Evolutionary conservation across 2,888 invertebrate species (phyloP).

Genomic region (Coenonympha arcania): DNA sequence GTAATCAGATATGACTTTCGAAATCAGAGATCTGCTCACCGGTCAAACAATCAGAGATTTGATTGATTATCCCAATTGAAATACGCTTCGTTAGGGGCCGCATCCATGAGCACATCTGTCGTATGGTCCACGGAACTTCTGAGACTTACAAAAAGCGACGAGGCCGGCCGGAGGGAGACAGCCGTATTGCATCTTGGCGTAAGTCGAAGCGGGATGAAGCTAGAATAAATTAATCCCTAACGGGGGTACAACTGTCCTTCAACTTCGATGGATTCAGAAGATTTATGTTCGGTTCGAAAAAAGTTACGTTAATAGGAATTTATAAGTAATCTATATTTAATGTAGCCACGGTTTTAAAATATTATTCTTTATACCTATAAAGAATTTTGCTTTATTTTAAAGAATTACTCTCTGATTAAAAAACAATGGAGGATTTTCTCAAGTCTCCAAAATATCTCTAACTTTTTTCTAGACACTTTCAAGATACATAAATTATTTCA

Average conservation of each 20-base stretch:
- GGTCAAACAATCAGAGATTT: conserved; percentile 66
- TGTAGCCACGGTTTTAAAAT: background rate
- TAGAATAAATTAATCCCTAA: conserved; percentile 46
- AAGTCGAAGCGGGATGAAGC: conserved; percentile 40
- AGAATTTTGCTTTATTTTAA: too few species aligned
- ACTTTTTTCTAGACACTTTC: too few species aligned
- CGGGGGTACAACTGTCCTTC: conserved; percentile 48
- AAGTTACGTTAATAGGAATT: conserved; percentile 10
- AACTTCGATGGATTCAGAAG: conserved; percentile 47
- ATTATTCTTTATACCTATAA: too few species aligned
- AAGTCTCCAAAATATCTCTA: too few species aligned
- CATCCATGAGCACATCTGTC: conserved; percentile 72
- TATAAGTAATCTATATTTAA: conserved; percentile 6
- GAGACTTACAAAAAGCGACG: conserved; percentile 68
- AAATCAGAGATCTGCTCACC: conserved; percentile 46
- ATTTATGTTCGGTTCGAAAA: conserved; percentile 29
- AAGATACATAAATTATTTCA: too few species aligned
- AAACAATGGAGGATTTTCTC: too few species aligned
- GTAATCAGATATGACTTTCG: conserved; percentile 35
- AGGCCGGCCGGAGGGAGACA: conserved; percentile 47
- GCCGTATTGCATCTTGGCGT: conserved; percentile 32
- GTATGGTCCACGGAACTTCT: conserved; percentile 64
- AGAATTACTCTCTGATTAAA: too few species aligned
- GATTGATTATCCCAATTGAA: conserved; percentile 70
- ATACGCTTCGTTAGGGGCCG: conserved; percentile 67